Base-by-base conservation (phyloP, 2,888 invertebrate genomes). In the Synergus japonicus region DNA sequence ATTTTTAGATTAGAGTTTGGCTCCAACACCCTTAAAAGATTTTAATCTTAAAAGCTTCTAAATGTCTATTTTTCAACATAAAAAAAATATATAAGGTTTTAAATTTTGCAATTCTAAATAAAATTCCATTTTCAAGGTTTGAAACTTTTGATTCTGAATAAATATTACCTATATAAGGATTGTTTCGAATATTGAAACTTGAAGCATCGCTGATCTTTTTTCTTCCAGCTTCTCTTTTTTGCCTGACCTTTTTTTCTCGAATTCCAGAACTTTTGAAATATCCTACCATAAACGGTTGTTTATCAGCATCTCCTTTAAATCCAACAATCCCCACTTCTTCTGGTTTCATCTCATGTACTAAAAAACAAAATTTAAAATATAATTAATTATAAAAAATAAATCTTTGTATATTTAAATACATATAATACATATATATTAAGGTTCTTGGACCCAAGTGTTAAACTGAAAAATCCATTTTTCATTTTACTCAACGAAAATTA, bases 241-340 rank as follows among this genome's bases (percentile, higher is more conserved):
- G 93, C 84, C 94, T 93, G 0, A 93, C 93, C 86, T 94, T 95
- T 2, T 94, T 92, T 91, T 93, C 91, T 3, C 94, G 92, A 81
- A 93, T 93, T 0, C 94, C 94, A 0, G 94, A 94, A 80, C 94
- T 96, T 90, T 96, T 96, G 90, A 97, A 95, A 92, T 97, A 98
- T 0, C 97, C 97, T 12, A 98, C 98, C 94, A 98, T 94, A 91
- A 98, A 98, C 0, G 98, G 97, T 90, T 98, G 97, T 86, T 96
- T 96, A 84, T 97, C 97, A 87, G 96, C 96, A 83, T 95, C 94
- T 0, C 96, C 96, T 83, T 95, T 95, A 7, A 95, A 94, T 85
- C 96, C 96, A 22, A 97, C 95, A 54, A 98, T 92, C 0, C 98
- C 98, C 78, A 97, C 95, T 86, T 97, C 97, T 90, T 97, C 96